phyloP scores from a whole-genome alignment of 2,113 vertebrate species.

The Pterocles orientalis region DNA sequence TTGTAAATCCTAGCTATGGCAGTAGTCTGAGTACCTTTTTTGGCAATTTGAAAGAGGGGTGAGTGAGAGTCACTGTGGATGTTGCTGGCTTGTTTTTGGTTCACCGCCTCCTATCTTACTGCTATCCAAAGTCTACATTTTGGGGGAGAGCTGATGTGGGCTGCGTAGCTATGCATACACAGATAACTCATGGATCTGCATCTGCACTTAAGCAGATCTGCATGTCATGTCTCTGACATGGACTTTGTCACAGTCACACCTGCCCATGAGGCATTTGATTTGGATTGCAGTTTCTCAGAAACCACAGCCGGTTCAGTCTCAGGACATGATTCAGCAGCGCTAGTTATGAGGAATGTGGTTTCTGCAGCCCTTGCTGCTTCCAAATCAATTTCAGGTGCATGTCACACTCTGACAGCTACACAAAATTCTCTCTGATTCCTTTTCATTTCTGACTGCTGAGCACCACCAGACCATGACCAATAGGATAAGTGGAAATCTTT shows the following conservation, averaged over 20 bases:
- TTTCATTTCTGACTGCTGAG: background rate
- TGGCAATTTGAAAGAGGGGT: background rate
- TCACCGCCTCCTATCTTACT: background rate
- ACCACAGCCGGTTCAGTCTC: background rate
- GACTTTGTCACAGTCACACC: background rate
- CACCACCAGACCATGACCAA: background rate
- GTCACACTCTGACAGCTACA: background rate
- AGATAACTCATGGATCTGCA: background rate
- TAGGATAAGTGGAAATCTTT: conserved; percentile 5
- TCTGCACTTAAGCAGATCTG: background rate
- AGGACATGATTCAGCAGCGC: conserved; percentile 23
- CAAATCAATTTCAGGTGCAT: conserved; percentile 34
- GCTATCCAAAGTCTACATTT: background rate
- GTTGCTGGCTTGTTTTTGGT: background rate
- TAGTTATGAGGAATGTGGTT: conserved; percentile 11
- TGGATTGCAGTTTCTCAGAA: background rate
- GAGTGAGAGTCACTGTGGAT: background rate
- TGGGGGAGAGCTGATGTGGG: background rate
- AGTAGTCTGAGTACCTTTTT: background rate
- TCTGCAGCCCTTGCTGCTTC: conserved; percentile 6
- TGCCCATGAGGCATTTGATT: background rate
- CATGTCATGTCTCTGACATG: background rate
- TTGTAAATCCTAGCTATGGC: background rate
- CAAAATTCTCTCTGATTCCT: background rate
- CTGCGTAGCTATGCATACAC: background rate